Conservation (phyloP, 2,797 vertebrate genomes). For the Erethizon dorsatum region DNA sequence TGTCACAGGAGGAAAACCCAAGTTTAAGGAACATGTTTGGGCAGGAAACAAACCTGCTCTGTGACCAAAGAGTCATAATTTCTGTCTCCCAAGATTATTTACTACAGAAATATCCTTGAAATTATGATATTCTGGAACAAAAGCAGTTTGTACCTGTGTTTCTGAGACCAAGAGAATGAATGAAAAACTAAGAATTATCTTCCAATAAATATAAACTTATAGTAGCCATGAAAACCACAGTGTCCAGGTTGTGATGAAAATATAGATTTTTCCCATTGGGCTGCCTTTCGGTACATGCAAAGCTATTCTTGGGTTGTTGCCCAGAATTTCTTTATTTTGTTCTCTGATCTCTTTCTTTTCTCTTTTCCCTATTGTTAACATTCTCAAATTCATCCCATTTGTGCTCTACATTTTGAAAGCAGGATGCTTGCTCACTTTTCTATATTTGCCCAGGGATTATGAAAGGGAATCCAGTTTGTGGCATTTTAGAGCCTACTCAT, state of each 20-base stretch:
- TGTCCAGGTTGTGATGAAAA: neutral
- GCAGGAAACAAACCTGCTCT: neutral
- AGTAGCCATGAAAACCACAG: neutral
- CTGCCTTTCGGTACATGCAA: neutral
- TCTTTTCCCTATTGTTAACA: neutral
- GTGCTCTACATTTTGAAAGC: neutral
- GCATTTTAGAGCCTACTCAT: neutral
- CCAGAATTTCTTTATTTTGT: neutral
- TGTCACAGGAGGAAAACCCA: neutral
- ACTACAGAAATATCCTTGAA: neutral
- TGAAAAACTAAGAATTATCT: neutral
- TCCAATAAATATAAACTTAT: neutral
- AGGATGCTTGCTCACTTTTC: neutral
- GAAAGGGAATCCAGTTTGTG: neutral
- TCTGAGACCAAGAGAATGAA: neutral
- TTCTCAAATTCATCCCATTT: neutral
- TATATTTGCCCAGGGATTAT: neutral
- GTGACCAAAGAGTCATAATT: neutral
- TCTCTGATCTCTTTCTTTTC: neutral
- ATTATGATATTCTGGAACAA: neutral
- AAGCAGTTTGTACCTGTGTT: neutral
- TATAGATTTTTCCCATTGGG: neutral
- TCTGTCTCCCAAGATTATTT: neutral
- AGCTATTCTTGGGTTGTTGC: neutral
- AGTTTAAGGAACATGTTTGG: neutral